Evolutionary conservation across 2,888 invertebrate genomes (phyloP).

Genomic region (Cantharis nigra): DNA sequence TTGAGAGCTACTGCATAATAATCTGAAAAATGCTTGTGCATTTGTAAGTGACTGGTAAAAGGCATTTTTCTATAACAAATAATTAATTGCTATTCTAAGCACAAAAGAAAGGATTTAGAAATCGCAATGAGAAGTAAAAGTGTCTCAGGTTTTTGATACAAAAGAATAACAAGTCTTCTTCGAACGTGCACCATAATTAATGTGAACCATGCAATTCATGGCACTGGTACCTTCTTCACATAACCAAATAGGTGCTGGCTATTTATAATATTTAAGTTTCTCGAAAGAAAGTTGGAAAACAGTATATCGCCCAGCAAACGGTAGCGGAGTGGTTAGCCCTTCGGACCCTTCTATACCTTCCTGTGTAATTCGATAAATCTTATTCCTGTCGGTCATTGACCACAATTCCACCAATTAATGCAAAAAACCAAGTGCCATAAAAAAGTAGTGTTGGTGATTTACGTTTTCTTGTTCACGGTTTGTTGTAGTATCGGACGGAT

Average conservation of each 20-base stretch:
- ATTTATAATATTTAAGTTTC: too few relatives aligned
- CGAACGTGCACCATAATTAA: not conserved
- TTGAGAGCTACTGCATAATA: not conserved
- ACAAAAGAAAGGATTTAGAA: not conserved
- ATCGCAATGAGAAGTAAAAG: not conserved
- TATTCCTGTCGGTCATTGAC: not conserved
- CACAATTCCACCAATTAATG: not conserved
- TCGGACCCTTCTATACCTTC: too few relatives aligned
- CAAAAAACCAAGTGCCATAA: not conserved
- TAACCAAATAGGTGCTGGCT: not conserved
- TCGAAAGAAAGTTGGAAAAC: too few relatives aligned
- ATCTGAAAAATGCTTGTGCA: not conserved
- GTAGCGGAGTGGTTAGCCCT: too few relatives aligned
- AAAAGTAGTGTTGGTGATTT: not conserved
- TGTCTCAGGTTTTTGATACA: not conserved
- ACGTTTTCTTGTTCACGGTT: not conserved
- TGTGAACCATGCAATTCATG: not conserved
- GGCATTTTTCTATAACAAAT: not conserved
- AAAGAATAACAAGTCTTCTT: not conserved
- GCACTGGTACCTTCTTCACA: not conserved
- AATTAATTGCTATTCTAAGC: not conserved
- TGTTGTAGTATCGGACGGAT: not conserved
- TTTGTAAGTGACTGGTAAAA: not conserved
- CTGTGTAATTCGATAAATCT: too few relatives aligned
- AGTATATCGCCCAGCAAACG: too few relatives aligned